Conservation (phyloP, 2,888 invertebrate genomes). For the Torymus aiolomorphi region DNA sequence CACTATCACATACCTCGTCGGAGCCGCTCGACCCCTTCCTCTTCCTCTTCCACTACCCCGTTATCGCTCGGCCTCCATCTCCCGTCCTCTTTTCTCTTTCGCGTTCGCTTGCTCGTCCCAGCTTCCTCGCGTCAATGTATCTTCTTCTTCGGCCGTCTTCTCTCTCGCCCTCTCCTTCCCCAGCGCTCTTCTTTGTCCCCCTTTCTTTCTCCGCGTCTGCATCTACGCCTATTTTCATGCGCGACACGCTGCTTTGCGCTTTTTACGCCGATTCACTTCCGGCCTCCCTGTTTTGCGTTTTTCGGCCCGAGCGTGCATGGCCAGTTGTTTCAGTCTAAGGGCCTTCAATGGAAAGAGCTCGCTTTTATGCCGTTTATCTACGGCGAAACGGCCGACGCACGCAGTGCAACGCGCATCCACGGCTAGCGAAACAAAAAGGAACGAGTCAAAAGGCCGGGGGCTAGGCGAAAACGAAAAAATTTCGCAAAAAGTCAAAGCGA, state of each 20-base stretch:
- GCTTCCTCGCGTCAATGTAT: neutral
- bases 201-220: neutral
- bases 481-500: neutral
- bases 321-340: constrained; percentile 6
- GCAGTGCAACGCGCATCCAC: neutral
- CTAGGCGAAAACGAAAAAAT: no score
- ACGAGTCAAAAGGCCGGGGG: no score
- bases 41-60: constrained; percentile 2
- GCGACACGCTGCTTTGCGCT: neutral
- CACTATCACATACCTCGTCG: neutral
- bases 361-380: constrained; percentile 41
- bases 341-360: constrained; percentile 28
- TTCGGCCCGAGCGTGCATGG: neutral
- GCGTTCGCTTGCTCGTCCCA: no score
- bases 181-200: neutral
- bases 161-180: constrained; percentile 21
- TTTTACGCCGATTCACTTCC: neutral
- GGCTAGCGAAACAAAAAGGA: no score
- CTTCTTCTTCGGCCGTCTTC: constrained; percentile 26
- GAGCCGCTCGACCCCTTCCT: neutral
- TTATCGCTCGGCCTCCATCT: constrained; percentile 46
- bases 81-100: constrained; percentile 17
- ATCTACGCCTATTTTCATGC: neutral
- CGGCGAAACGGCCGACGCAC: constrained; percentile 14
- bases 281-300: neutral